Evolutionary conservation across 2,113 vertebrate species (phyloP).

Genomic region (Ailurus styani): DNA sequence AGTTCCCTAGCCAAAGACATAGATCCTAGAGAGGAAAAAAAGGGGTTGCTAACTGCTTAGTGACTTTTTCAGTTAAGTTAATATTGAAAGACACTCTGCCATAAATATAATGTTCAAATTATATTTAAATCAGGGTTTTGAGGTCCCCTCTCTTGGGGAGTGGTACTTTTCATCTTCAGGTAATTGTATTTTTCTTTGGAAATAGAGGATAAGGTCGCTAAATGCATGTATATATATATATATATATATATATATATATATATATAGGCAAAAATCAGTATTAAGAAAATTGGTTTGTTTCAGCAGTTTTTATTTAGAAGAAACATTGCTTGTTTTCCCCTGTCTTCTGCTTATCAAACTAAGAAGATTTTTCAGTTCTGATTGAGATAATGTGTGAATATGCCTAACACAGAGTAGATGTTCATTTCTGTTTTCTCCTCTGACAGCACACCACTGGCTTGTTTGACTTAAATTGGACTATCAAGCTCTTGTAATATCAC

Average conservation of each 20-base stretch:
- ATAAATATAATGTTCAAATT: conserved; percentile 21
- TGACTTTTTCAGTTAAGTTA: conserved; percentile 32
- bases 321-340: conserved; percentile 7
- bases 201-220: conserved; percentile 21
- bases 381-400: conserved; percentile 28
- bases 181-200: conserved; percentile 43
- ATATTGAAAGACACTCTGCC: background rate
- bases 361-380: conserved; percentile 41
- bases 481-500: conserved; percentile 51
- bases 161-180: background rate
- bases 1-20: background rate
- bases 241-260: background rate
- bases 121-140: conserved; percentile 44
- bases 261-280: background rate
- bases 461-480: conserved; percentile 66
- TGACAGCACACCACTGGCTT: conserved; percentile 52
- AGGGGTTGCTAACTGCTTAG: background rate
- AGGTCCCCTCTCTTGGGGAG: background rate
- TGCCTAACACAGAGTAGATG: conserved; percentile 49
- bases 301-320: conserved; percentile 25
- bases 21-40: conserved; percentile 26
- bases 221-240: background rate
- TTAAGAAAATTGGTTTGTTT: conserved; percentile 38
- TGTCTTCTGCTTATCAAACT: background rate
- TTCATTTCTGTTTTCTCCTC: conserved; percentile 60